These are phyloP conservation scores for Erpornis zantholeuca DNA, from an alignment of 2,113 vertebrate genomes.

Conservation along the genomic window DNA sequence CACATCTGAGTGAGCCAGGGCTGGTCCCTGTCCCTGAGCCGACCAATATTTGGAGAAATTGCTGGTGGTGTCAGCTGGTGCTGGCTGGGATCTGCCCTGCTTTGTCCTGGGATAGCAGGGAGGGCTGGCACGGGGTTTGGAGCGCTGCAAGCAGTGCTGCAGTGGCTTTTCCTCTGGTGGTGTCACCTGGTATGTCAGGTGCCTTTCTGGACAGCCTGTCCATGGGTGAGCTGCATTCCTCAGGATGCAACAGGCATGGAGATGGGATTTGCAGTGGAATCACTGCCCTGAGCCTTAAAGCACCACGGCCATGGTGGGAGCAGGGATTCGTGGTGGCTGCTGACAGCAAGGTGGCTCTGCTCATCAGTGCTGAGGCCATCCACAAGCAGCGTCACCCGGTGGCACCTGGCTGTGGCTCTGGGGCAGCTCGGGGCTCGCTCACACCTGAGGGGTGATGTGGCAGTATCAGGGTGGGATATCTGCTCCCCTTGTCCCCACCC, in stretches of 20 bases:
- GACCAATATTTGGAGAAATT: neutral
- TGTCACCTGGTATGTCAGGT: neutral
- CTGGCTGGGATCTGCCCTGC: neutral
- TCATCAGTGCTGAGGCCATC: fast-evolving
- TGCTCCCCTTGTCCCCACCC: neutral
- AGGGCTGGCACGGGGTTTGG: neutral
- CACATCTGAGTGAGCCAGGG: neutral
- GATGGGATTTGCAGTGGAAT: neutral
- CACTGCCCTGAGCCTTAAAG: neutral
- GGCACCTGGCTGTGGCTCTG: neutral
- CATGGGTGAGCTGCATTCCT: fast-evolving
- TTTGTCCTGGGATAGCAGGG: fast-evolving
- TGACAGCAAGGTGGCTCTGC: neutral
- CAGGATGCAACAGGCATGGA: neutral
- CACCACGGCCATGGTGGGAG: fast-evolving
- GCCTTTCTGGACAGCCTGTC: fast-evolving
- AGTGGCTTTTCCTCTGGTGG: neutral
- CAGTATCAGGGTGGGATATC: neutral
- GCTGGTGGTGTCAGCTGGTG: fast-evolving
- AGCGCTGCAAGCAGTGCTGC: neutral
- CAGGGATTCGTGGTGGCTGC: neutral
- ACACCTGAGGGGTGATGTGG: too few relatives aligned
- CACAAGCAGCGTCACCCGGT: fast-evolving
- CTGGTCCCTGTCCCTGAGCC: neutral
- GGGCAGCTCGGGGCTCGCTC: neutral